Evolutionary conservation across 37 sponge, comb jelly and placozoan genomes (phyloP), one percentile per base, ranked within the genome.

Genomic region (Ianthella basta): DNA sequence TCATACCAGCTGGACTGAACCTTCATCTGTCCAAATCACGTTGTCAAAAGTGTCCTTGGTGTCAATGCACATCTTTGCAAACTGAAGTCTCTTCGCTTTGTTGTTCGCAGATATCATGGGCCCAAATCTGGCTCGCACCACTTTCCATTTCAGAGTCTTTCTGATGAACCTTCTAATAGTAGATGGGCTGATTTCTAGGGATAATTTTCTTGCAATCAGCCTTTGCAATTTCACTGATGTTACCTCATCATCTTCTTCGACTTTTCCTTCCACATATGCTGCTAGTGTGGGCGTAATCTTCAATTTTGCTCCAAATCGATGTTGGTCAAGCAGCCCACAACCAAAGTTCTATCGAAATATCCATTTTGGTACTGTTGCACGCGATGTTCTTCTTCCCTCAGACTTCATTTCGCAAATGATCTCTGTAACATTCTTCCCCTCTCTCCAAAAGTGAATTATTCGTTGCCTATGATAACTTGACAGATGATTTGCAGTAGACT

Each of bases 181-280:
- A 27, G 64, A 61, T 61, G 64, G 14, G 29, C 64, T 61, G 29
- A 61, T 61, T 10, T 61, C 29, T 29, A 27, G 27, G 5, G 14
- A 61, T n/a, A 61, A 61, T 13, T 10, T 10, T 44, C 64, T 61
- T 61, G 64, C 14, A 29, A 61, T 61, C 14, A n/a, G 64, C 10
- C 64, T 61, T n/a, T 61, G 27, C 29, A 29, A 12, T 12, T 61
- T 12, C 10, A 27, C 29, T 6, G 64, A 61, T 6, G 64, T 61
- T 10, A 61, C 29, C 10, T 61, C 64, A 61, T 61, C 64, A 61
- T 61, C 64, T 10, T 61, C 64, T 61, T 61, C 64, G 10, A 61
- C 6, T 61, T 61, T 61, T 61, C 24, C 4, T 29, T 61, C 64
- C 24, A 61, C 4, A 61, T 29, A 61, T 4, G 64, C 64, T 29